Conservation (phyloP, 2,888 invertebrate genomes). For the Philereme vetulata region DNA sequence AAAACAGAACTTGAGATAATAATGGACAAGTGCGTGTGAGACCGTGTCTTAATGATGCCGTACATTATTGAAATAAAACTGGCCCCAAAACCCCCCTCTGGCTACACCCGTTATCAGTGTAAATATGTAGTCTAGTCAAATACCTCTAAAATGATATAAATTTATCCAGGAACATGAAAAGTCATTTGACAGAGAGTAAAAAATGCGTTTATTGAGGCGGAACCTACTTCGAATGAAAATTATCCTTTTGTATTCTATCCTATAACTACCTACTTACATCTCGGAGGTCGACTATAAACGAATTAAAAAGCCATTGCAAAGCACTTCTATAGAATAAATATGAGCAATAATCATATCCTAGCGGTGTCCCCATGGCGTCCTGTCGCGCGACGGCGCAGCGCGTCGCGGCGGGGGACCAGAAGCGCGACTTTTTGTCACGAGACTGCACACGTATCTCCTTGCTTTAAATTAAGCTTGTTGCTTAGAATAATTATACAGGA, state of each 20-base stretch:
- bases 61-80: no score
- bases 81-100: no score
- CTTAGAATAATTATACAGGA: no score
- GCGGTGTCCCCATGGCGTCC: conserved; percentile 41
- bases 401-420: conserved; percentile 53
- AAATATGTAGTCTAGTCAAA: no score
- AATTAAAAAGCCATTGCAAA: conserved; percentile 27
- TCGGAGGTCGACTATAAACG: conserved; percentile 14
- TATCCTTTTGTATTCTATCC: neutral
- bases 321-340: conserved; percentile 32
- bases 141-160: no score
- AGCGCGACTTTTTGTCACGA: conserved; percentile 65
- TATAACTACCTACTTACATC: neutral
- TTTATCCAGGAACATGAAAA: no score
- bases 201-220: no score
- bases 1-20: neutral
- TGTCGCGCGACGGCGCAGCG: conserved; percentile 45
- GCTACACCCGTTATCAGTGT: no score
- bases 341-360: conserved; percentile 23
- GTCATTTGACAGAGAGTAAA: no score
- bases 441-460: conserved; percentile 33
- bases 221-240: no score
- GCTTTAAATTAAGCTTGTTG: conserved; percentile 28
- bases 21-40: no score
- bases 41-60: no score